A percentile compares a stretch with the other conserved stretches of the same genome.
Evolutionary conservation across 2,113 vertebrate species (phyloP).

Genomic region (Struthio camelus): DNA sequence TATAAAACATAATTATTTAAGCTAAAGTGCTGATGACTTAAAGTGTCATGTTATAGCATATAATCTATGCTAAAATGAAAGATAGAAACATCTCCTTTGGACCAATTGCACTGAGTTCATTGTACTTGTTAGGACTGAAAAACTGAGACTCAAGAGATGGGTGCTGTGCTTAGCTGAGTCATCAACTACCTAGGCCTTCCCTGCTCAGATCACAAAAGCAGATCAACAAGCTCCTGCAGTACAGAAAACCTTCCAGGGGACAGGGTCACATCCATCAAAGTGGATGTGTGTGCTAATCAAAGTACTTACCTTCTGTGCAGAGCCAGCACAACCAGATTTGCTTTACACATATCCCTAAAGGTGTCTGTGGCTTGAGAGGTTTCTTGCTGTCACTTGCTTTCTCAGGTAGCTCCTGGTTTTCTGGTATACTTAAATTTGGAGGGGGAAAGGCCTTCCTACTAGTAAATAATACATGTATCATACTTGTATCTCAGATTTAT

Average conservation of each 20-base stretch:
- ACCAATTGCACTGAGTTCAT: background rate
- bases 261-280: too few relatives aligned
- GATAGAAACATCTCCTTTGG: conserved; percentile 15
- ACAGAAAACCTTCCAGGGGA: background rate
- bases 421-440: background rate
- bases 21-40: conserved; percentile 61
- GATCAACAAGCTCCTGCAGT: background rate
- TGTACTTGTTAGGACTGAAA: background rate
- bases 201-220: background rate
- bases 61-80: conserved; percentile 53
- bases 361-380: background rate
- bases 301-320: background rate
- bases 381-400: background rate
- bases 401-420: background rate
- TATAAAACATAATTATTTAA: conserved; percentile 63
- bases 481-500: conserved; percentile 26
- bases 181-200: background rate
- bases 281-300: too few relatives aligned
- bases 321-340: background rate
- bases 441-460: background rate
- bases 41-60: conserved; percentile 40
- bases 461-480: conserved; percentile 48
- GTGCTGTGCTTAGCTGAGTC: background rate
- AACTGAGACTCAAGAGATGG: background rate
- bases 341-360: background rate